Conservation (phyloP, 2,797 vertebrate species). For the Chrysocyon brachyurus region DNA sequence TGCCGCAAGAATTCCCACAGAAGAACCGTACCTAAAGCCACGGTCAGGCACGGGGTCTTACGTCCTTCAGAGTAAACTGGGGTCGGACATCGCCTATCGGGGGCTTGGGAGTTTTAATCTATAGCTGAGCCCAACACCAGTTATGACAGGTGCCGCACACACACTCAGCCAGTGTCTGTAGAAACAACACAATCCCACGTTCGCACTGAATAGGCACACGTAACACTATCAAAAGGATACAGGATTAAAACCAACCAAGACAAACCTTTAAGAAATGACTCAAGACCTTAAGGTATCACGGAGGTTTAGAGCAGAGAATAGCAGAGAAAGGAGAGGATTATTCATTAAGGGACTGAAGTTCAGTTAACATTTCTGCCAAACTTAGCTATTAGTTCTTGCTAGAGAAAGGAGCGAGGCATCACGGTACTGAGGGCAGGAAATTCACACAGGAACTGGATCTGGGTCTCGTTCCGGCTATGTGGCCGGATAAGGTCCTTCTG, state of each 20-base stretch:
- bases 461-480: neutral
- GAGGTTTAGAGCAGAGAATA: neutral
- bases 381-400: neutral
- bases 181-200: neutral
- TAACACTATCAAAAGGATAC: neutral
- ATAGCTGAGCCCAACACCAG: neutral
- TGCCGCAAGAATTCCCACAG: neutral
- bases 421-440: neutral
- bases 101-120: neutral
- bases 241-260: slow-evolving; percentile 6
- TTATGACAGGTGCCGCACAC: neutral
- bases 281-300: neutral
- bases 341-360: neutral
- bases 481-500: neutral
- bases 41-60: neutral
- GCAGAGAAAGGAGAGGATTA: neutral
- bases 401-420: slow-evolving; percentile 8
- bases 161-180: neutral
- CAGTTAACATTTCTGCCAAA: slow-evolving; percentile 26
- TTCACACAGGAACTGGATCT: neutral
- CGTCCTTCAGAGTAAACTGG: neutral
- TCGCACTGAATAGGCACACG: neutral
- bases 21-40: neutral
- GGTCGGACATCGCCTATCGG: neutral
- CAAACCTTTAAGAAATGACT: slow-evolving; percentile 4